Base-by-base conservation (phyloP, 2,888 invertebrate genomes). In the Chymomyza amoena region DNA sequence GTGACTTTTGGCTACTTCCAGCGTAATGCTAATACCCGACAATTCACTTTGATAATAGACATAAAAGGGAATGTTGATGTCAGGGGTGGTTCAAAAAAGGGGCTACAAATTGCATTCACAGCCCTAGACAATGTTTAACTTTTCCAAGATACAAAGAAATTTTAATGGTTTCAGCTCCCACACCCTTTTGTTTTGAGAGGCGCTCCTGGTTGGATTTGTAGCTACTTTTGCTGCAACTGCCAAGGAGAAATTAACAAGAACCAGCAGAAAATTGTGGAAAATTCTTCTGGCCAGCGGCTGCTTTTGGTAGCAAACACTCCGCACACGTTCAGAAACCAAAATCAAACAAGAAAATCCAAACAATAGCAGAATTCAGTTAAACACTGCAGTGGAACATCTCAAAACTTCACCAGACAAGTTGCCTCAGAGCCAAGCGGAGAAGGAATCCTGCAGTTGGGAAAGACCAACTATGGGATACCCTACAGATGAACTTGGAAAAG, bases 351-450 rank as follows among this genome's bases (percentile, higher is more conserved):
- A 13, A 9, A 45, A 45, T 2, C 13, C 1, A 45, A 45, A 45
- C 39, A 45, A 45, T 45, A 45, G 39, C 39, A 45, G 13, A 10
- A 45, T 13, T 45, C 39, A 13, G 13, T 45, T 13, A 4, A 45
- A 4, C 13, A 45, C 13, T 45, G 39, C 39, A 13, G 39, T 45
- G 39, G 39, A 13, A 45, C 13, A 45, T 45, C 39, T 10, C 7
- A n/a, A 54, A 16, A 52, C 51, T 63, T 63, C 25, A 45, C 59
- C 15, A 51, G 63, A 32, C 63, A 51, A 39, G 20, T 63, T 51
- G 63, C 63, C 32, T 6, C n/a, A 28, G 15, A 60, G 28, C 28
- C 25, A 60, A 60, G 13, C 51, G n/a, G 52, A 45, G 39, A 45
- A 63, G 59, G 2, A 28, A 65, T 15, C 50, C 52, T 28, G 51